These are phyloP conservation scores for Sisyra nigra DNA, from an alignment of 2,888 invertebrate species.

Conservation along the genomic window DNA sequence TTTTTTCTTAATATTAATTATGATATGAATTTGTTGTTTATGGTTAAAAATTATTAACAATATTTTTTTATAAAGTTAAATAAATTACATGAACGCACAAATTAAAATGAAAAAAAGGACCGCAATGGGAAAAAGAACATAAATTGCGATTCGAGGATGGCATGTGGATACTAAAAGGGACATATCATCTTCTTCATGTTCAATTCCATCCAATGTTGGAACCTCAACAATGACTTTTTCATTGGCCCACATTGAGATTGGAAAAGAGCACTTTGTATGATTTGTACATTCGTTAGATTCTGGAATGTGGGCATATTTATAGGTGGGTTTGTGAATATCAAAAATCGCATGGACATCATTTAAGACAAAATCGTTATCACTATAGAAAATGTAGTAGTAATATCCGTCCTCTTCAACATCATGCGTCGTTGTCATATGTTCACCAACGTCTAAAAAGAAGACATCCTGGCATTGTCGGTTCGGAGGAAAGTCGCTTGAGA, in stretches of 20 bases:
- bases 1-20: no score
- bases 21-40: no score
- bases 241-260: conserved; percentile 51
- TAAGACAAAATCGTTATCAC: conserved; percentile 62
- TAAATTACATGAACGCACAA: conserved; percentile 61
- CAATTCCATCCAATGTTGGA: conserved; percentile 65
- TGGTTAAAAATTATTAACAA: no score
- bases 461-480: conserved; percentile 51
- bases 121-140: conserved; percentile 63
- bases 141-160: conserved; percentile 62
- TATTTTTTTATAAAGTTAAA: no score
- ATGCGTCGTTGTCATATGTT: conserved; percentile 52
- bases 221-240: conserved; percentile 74
- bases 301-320: conserved; percentile 54
- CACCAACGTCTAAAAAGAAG: conserved; percentile 48
- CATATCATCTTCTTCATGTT: conserved; percentile 56
- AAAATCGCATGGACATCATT: conserved; percentile 74
- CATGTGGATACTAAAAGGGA: conserved; percentile 60
- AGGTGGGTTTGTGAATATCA: conserved; percentile 72
- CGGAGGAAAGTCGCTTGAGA: conserved; percentile 53
- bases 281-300: conserved; percentile 55
- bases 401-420: conserved; percentile 62
- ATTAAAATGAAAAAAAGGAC: conserved; percentile 58
- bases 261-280: conserved; percentile 59
- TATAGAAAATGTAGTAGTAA: conserved; percentile 81